These are phyloP conservation scores for Hemistola chrysoprasaria DNA, from an alignment of 2,888 invertebrate species.

Conservation along the genomic window DNA sequence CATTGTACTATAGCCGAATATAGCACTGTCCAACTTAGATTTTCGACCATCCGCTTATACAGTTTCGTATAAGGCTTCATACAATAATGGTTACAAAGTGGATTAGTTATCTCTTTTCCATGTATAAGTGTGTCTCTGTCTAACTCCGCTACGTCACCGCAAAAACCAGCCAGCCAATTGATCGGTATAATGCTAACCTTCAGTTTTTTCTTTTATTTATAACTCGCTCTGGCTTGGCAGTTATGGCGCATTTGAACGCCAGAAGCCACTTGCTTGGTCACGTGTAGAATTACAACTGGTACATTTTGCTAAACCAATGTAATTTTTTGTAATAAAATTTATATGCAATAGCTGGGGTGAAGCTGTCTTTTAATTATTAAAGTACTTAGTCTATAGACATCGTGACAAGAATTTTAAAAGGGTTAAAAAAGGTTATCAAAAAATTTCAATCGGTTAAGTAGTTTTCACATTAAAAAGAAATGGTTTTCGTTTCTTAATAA, in stretches of 20 bases:
- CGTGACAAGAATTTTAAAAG: no score
- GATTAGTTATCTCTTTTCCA: constrained; percentile 41
- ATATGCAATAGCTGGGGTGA: no score
- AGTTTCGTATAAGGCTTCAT: constrained; percentile 74
- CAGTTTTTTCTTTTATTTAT: constrained; percentile 81
- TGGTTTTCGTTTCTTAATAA: no score
- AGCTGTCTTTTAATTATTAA: no score
- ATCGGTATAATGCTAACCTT: constrained; percentile 81
- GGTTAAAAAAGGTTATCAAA: no score
- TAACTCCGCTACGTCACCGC: constrained; percentile 71
- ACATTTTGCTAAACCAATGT: constrained; percentile 8
- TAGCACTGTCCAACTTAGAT: constrained; percentile 70
- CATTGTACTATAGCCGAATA: constrained; percentile 52
- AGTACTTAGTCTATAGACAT: no score
- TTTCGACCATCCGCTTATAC: constrained; percentile 73
- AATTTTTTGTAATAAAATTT: background rate
- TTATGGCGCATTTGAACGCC: constrained; percentile 60
- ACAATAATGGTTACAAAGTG: constrained; percentile 66
- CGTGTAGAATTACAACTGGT: constrained; percentile 2
- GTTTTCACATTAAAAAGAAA: no score
- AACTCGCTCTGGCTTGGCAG: constrained; percentile 76
- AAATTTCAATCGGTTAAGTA: no score
- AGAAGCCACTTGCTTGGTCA: constrained; percentile 26
- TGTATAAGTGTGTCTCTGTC: constrained; percentile 46
- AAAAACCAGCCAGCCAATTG: constrained; percentile 81